Evolutionary conservation across 2,113 vertebrate genomes (phyloP).

Genomic region (Sardina pilchardus): DNA sequence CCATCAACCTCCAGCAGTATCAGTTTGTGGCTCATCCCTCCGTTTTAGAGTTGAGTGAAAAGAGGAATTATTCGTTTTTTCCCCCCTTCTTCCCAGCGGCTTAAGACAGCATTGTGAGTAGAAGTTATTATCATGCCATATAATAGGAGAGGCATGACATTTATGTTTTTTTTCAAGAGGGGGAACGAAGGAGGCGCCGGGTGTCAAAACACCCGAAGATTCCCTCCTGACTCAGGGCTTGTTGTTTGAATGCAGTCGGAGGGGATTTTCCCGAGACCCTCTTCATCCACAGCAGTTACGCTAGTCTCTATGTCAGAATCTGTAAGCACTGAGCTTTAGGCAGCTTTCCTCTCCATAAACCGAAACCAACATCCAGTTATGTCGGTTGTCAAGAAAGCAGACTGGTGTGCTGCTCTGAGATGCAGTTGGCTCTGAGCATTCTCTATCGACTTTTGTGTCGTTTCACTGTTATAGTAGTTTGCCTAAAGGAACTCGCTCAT

Average conservation of each 20-base stretch:
- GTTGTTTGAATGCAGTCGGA: constrained; percentile 25
- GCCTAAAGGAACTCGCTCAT: not conserved
- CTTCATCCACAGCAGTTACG: not conserved
- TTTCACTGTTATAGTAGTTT: not conserved
- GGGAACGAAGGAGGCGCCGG: not conserved
- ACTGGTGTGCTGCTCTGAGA: not conserved
- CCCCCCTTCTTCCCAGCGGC: constrained; percentile 48
- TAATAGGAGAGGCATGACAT: constrained; percentile 35
- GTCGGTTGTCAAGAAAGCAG: not conserved
- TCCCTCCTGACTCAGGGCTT: constrained; percentile 37
- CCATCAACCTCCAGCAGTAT: constrained; percentile 62
- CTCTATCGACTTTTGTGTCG: not conserved
- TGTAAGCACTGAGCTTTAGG: constrained; percentile 10
- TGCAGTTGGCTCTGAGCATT: constrained; percentile 11
- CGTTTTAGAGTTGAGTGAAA: constrained; percentile 36
- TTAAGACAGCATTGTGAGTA: constrained; percentile 55
- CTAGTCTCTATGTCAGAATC: constrained; percentile 16
- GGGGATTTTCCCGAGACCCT: constrained; percentile 29
- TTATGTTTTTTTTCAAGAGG: constrained; percentile 24
- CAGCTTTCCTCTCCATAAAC: constrained; percentile 19
- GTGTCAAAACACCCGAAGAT: constrained; percentile 26
- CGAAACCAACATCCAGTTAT: constrained; percentile 7
- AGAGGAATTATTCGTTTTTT: constrained; percentile 66
- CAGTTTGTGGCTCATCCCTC: constrained; percentile 61
- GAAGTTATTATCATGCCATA: constrained; percentile 47